Evolutionary conservation across 1,140 invertebrate species (phyloP).

Genomic region (Tetramorium parvispinum): DNA sequence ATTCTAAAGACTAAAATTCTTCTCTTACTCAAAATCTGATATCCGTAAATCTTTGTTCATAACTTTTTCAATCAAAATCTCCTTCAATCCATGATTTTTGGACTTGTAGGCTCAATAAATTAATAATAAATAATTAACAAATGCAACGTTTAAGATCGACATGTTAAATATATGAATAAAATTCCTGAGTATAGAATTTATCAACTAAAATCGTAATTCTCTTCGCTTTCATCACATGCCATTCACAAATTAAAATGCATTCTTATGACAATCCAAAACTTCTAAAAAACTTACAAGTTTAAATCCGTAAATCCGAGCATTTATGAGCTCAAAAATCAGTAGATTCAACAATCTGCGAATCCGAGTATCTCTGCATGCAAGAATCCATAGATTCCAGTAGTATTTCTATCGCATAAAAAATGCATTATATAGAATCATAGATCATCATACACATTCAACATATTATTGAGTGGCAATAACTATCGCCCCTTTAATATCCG

Average conservation of each 20-base stretch:
- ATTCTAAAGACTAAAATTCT: neutral
- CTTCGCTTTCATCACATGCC: neutral
- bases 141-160: neutral
- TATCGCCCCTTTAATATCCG: conserved; percentile 34
- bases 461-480: conserved; percentile 40
- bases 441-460: conserved; percentile 48
- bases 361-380: conserved; percentile 33
- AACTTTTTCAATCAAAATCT: neutral
- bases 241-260: neutral
- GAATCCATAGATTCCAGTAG: conserved; percentile 13
- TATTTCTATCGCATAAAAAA: conserved; percentile 13
- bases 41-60: neutral
- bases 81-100: neutral
- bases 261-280: neutral
- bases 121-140: neutral
- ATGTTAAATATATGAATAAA: neutral
- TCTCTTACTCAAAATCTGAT: neutral
- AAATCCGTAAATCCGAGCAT: conserved; percentile 22
- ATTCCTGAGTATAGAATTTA: neutral
- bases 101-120: neutral
- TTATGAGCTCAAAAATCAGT: conserved; percentile 44
- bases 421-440: conserved; percentile 52
- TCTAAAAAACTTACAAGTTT: neutral
- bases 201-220: neutral
- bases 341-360: conserved; percentile 38